phyloP scores from a whole-genome alignment of 2,113 vertebrate species.

The Amazona guildingii region DNA sequence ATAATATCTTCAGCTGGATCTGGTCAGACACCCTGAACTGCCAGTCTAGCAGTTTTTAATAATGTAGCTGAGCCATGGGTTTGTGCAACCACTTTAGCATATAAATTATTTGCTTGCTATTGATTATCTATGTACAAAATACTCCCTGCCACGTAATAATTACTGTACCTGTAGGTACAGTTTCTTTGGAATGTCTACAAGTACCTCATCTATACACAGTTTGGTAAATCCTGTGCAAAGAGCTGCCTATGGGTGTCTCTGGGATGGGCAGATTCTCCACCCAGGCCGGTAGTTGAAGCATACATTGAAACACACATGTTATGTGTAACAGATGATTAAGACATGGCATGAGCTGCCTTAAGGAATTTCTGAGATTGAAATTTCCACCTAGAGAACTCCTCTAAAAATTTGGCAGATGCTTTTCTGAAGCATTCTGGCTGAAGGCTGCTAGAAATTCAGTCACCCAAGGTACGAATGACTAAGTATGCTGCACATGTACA shows the following conservation, averaged over 20 bases:
- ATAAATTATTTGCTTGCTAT: not conserved
- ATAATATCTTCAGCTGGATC: not conserved
- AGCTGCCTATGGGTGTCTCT: not conserved
- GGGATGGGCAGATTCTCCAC: not conserved
- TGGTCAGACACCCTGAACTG: not conserved
- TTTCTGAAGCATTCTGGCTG: not conserved
- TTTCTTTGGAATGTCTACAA: not conserved
- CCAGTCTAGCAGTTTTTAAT: not conserved
- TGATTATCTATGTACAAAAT: not conserved
- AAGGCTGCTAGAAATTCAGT: not conserved
- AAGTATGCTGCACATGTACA: not conserved
- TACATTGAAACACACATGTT: not conserved
- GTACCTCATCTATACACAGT: not conserved
- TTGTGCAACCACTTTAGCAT: not conserved
- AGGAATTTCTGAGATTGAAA: not conserved
- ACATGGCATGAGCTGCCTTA: not conserved
- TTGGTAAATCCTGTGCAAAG: rapidly evolving
- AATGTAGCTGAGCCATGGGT: not conserved
- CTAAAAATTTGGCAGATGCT: not conserved
- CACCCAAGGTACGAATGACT: not conserved
- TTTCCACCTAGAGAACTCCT: not conserved
- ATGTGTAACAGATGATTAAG: not conserved
- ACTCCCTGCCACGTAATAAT: not conserved
- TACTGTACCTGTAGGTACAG: not conserved
- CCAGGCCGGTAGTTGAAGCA: not conserved